Conservation (phyloP, 2,113 vertebrate species). For the Colaptes auratus region DNA sequence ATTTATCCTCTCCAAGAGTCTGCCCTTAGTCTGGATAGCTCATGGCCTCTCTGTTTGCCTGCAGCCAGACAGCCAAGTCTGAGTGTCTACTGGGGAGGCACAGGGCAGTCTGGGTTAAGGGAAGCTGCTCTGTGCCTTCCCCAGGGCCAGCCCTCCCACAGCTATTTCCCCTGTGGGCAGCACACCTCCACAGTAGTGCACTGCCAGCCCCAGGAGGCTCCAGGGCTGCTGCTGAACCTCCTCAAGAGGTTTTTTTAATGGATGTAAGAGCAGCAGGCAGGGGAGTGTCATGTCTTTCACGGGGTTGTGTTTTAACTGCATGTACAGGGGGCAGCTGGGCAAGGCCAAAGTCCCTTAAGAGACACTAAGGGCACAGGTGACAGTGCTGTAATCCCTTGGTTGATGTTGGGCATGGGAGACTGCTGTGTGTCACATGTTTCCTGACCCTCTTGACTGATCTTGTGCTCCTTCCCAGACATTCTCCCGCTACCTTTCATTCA, state of each 20-base stretch:
- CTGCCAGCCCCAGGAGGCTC: neutral
- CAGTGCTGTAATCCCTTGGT: neutral
- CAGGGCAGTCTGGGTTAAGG: neutral
- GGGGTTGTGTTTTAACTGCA: neutral
- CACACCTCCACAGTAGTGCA: neutral
- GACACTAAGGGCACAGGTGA: neutral
- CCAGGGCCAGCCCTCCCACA: neutral
- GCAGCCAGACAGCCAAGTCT: neutral
- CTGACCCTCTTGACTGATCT: neutral
- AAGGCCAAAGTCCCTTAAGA: neutral
- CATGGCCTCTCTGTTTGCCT: neutral
- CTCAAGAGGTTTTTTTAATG: neutral
- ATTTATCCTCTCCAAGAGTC: neutral
- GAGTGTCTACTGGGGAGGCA: neutral
- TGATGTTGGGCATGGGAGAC: neutral
- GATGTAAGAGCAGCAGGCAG: neutral
- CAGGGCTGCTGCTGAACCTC: neutral
- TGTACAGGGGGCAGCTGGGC: neutral
- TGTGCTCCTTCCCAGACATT: slow-evolving; percentile 82
- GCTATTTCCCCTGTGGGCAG: neutral
- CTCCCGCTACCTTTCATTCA: slow-evolving; percentile 93
- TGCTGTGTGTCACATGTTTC: accelerated
- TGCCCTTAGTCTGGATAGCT: slow-evolving; percentile 24
- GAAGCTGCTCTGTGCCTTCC: neutral
- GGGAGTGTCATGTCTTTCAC: neutral